A percentile compares a stretch with the other conserved stretches of the same genome.
Conservation (phyloP, 2,888 invertebrate genomes). For the Dryocosmus kuriphilus region DNA sequence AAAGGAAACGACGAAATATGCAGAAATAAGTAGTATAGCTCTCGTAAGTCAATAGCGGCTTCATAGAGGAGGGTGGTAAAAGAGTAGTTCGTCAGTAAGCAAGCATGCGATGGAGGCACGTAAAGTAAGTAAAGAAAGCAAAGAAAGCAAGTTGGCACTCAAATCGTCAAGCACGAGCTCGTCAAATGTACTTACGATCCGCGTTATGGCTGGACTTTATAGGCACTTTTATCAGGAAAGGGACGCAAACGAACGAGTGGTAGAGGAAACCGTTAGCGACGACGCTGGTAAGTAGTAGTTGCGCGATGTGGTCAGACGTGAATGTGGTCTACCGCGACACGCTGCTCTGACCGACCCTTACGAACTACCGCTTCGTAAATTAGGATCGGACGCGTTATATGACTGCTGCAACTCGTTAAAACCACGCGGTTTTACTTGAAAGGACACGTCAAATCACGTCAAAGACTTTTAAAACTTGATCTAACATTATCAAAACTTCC, state of each 20-base stretch:
- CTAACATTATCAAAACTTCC: background rate
- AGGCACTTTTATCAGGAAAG: conserved; percentile 37
- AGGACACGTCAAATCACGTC: background rate
- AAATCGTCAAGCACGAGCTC: conserved; percentile 22
- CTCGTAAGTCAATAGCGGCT: conserved; percentile 22
- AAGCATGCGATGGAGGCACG: conserved; percentile 1
- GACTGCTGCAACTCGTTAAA: conserved; percentile 57
- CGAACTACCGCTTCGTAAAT: conserved; percentile 60
- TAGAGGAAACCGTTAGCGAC: conserved; percentile 44
- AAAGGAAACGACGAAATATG: conserved; percentile 26
- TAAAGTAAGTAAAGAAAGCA: conserved; percentile 3
- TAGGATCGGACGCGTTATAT: conserved; percentile 59
- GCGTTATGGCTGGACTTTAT: conserved; percentile 41
- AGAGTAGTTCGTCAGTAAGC: conserved; percentile 1
- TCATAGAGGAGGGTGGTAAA: conserved; percentile 12
- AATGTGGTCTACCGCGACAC: conserved; percentile 7
- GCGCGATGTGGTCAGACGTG: conserved; percentile 7
- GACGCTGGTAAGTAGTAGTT: conserved; percentile 10
- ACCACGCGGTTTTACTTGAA: conserved; percentile 41
- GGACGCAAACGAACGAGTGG: conserved; percentile 36
- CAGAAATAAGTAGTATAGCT: conserved; percentile 7
- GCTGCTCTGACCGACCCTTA: conserved; percentile 55
- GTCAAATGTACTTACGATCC: conserved; percentile 37
- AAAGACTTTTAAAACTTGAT: conserved; percentile 11
- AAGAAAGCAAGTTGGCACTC: conserved; percentile 25